Conservation (phyloP, 2,113 vertebrate species). For the Amblyornis subalaris region DNA sequence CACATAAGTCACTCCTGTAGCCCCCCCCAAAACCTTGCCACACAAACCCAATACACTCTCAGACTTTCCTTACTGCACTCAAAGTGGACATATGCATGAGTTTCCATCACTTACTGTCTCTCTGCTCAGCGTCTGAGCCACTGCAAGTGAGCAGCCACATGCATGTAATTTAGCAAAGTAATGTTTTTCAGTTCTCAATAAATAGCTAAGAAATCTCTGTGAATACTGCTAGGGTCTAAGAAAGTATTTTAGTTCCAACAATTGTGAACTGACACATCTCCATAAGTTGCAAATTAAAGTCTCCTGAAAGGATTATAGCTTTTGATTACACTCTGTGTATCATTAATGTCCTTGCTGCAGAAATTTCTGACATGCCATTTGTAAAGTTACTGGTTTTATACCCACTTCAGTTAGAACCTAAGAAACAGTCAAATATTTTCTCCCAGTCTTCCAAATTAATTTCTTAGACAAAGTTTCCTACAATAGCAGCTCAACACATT, state of each 20-base stretch:
- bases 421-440: neutral
- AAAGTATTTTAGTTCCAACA: neutral
- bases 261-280: neutral
- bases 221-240: neutral
- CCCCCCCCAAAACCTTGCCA: neutral
- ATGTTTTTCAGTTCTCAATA: neutral
- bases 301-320: neutral
- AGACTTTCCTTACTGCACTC: neutral
- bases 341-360: neutral
- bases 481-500: neutral
- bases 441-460: neutral
- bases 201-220: neutral
- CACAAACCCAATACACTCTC: neutral
- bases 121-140: neutral
- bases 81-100: neutral
- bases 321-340: neutral
- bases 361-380: neutral
- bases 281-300: neutral
- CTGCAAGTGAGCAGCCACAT: neutral
- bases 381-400: neutral
- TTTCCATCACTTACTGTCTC: neutral
- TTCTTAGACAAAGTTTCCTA: neutral
- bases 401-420: neutral
- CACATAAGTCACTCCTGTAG: neutral
- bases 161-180: neutral